Evolutionary conservation across 2,888 invertebrate species (phyloP).

Genomic region (Drosophila dives): DNA sequence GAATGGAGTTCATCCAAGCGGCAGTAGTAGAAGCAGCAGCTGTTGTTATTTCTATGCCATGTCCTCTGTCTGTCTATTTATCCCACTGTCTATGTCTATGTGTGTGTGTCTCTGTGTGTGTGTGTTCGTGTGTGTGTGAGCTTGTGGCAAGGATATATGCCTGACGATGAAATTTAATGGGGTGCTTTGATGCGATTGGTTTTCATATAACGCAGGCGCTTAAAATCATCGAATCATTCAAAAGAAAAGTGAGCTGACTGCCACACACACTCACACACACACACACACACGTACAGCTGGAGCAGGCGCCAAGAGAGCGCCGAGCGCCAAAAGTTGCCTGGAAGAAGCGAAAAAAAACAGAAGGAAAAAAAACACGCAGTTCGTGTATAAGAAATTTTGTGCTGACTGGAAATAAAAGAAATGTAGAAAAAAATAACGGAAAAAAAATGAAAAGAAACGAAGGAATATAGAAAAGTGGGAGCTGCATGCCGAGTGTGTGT

Average conservation of each 20-base stretch:
- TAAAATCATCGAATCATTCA: constrained; percentile 86
- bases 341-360: constrained; percentile 38
- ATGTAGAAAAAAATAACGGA: constrained; percentile 45
- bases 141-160: constrained; percentile 80
- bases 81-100: constrained; percentile 24
- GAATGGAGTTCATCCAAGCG: constrained; percentile 33
- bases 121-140: constrained; percentile 33
- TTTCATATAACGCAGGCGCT: constrained; percentile 86
- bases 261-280: constrained; percentile 60
- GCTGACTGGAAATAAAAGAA: constrained; percentile 72
- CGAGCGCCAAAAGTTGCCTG: constrained; percentile 49
- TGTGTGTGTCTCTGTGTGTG: constrained; percentile 2
- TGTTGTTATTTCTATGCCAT: constrained; percentile 71
- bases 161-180: constrained; percentile 85
- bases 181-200: constrained; percentile 86
- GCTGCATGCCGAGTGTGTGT: constrained; percentile 32
- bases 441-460: constrained; percentile 29
- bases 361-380: constrained; percentile 52
- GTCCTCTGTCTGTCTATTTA: constrained; percentile 58
- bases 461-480: constrained; percentile 42
- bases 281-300: constrained; percentile 31
- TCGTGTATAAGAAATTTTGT: constrained; percentile 72
- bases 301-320: constrained; percentile 61
- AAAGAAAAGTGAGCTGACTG: constrained; percentile 82
- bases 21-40: constrained; percentile 58